Percentiles rank a stretch among this genome's conserved stretches.
These are phyloP conservation scores for Mugil cephalus DNA, from an alignment of 2,113 vertebrate species.

Conservation along the genomic window DNA sequence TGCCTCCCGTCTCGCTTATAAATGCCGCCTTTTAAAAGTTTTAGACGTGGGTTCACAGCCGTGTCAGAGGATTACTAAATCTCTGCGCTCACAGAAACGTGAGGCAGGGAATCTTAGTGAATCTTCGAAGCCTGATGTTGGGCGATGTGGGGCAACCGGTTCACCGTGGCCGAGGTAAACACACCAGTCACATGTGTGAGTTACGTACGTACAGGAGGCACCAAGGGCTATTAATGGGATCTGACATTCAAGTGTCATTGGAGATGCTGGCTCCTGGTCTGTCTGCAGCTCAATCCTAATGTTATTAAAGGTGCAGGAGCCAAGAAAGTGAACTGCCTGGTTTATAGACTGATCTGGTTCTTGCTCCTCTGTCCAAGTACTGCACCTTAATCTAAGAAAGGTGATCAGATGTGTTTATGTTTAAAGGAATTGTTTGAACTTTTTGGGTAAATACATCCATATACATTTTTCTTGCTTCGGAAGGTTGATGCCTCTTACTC, in stretches of 20 bases:
- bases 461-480: background rate
- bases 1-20: constrained; percentile 2
- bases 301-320: constrained; percentile 56
- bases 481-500: background rate
- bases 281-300: constrained; percentile 40
- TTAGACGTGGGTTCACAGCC: constrained; percentile 26
- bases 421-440: background rate
- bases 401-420: background rate
- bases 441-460: background rate
- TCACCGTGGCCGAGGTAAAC: constrained; percentile 9
- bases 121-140: background rate
- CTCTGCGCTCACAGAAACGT: background rate
- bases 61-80: constrained; percentile 37
- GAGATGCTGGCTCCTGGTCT: constrained; percentile 61
- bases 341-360: constrained; percentile 33
- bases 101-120: background rate
- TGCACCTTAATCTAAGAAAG: background rate
- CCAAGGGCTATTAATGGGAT: constrained; percentile 66
- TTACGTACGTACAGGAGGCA: background rate
- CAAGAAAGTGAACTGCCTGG: constrained; percentile 10
- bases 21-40: constrained; percentile 43
- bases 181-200: constrained; percentile 7
- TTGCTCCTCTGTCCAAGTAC: background rate
- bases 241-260: constrained; percentile 73
- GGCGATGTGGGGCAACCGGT: constrained; percentile 15